phyloP scores from a whole-genome alignment of 2,113 vertebrate genomes.

The Toxotes chatareus region DNA sequence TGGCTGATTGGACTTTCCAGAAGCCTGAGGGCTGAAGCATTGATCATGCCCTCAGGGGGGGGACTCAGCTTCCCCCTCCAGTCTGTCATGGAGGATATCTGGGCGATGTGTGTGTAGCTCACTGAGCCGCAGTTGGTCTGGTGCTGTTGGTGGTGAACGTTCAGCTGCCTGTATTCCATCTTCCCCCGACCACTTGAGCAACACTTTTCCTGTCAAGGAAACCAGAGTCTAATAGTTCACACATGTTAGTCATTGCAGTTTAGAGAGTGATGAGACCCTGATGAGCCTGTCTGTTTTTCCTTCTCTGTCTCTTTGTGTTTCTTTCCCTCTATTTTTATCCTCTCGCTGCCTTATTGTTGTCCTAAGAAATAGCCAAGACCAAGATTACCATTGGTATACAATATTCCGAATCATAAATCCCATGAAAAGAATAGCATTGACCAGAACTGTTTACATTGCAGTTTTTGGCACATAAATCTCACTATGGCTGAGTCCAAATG shows the following conservation, averaged over 20 bases:
- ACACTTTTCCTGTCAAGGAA: slow-evolving; percentile 66
- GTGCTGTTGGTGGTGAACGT: slow-evolving; percentile 18
- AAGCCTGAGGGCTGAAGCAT: slow-evolving; percentile 6
- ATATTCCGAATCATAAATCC: slow-evolving; percentile 23
- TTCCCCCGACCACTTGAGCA: slow-evolving; percentile 21
- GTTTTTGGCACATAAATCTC: neutral
- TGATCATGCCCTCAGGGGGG: slow-evolving; percentile 18
- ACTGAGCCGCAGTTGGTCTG: slow-evolving; percentile 10
- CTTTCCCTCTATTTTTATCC: slow-evolving; percentile 4
- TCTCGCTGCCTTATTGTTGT: slow-evolving; percentile 5
- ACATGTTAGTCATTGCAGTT: slow-evolving; percentile 65
- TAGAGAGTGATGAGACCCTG: slow-evolving; percentile 42
- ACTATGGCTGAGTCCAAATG: neutral
- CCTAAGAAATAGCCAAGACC: neutral
- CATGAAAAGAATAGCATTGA: neutral
- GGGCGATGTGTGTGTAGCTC: slow-evolving; percentile 11
- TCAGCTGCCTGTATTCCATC: slow-evolving; percentile 26
- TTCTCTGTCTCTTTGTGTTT: slow-evolving; percentile 30
- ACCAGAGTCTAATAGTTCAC: slow-evolving; percentile 66
- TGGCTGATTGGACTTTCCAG: slow-evolving; percentile 44
- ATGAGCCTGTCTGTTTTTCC: slow-evolving; percentile 49
- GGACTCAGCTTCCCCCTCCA: neutral
- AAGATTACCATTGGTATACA: neutral
- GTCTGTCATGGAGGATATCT: slow-evolving; percentile 22
- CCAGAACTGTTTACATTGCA: neutral